Conservation (phyloP, 2,797 vertebrate species). For the Galagoides demidoff region DNA sequence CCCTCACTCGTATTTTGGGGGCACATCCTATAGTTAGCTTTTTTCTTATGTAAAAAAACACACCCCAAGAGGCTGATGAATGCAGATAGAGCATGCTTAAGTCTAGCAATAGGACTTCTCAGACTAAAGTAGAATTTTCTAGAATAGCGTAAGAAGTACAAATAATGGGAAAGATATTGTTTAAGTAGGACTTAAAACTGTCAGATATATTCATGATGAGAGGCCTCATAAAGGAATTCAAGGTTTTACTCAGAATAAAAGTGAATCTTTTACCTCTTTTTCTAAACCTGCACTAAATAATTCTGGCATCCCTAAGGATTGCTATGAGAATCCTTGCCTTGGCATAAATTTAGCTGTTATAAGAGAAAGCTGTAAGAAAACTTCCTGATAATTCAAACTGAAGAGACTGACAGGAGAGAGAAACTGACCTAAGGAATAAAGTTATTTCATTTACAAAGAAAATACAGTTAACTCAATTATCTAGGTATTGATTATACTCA, state of each 20-base stretch:
- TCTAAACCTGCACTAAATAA: conserved; percentile 8
- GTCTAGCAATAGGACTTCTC: not conserved
- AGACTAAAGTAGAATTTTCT: conserved; percentile 30
- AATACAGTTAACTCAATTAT: conserved; percentile 50
- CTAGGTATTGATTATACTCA: not conserved
- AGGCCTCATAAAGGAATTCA: conserved; percentile 21
- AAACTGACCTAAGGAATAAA: not conserved
- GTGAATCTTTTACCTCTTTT: conserved; percentile 50
- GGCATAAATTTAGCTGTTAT: conserved; percentile 1
- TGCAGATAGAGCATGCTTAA: not conserved
- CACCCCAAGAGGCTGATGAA: not conserved
- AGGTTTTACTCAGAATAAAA: not conserved
- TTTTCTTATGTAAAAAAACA: not conserved
- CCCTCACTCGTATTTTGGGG: not conserved
- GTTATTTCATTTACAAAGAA: conserved; percentile 38
- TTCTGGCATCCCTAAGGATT: conserved; percentile 33
- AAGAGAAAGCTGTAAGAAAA: conserved; percentile 50
- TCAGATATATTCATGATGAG: not conserved
- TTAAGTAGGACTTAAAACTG: conserved; percentile 57
- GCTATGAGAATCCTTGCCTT: not conserved
- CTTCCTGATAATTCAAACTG: conserved; percentile 39
- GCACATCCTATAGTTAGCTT: not conserved
- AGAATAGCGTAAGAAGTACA: not conserved
- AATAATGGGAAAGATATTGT: not conserved
- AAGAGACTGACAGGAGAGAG: not conserved